These are phyloP conservation scores for Cryptoblepharus egeriae DNA, from an alignment of 2,797 vertebrate species.

Conservation along the genomic window DNA sequence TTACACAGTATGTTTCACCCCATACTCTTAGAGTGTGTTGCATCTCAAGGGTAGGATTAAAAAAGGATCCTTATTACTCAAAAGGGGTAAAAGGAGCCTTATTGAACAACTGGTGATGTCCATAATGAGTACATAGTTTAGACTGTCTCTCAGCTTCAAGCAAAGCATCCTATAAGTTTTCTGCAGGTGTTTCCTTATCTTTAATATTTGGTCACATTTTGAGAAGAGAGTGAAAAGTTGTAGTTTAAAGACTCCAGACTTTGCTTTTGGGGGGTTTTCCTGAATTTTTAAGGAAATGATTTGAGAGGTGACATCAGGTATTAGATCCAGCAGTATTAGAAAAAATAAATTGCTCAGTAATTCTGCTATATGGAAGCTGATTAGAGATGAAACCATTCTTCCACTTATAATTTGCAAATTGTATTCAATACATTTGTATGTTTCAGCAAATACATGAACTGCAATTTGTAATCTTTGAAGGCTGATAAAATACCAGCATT, in stretches of 20 bases:
- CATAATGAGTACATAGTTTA: not conserved
- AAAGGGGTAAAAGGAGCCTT: not conserved
- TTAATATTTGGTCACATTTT: not conserved
- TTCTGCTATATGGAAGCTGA: not conserved
- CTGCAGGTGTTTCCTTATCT: not conserved
- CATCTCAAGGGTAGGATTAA: no score
- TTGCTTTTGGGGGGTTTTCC: not conserved
- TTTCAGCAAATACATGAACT: slow-evolving; percentile 23
- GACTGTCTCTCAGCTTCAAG: not conserved
- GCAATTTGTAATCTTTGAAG: slow-evolving; percentile 1
- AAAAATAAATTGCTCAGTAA: not conserved
- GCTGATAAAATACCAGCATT: not conserved
- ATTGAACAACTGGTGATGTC: not conserved
- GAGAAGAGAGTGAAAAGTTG: not conserved
- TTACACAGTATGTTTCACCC: no score
- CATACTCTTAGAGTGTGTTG: no score
- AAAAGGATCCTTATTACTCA: no score
- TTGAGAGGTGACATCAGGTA: not conserved
- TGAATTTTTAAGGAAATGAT: not conserved
- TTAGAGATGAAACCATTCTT: not conserved
- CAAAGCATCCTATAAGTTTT: not conserved
- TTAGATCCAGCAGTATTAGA: not conserved
- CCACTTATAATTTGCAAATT: slow-evolving; percentile 23
- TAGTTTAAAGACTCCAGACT: not conserved
- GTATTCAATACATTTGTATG: not conserved